Evolutionary conservation across 1,140 invertebrate genomes (phyloP).

Genomic region (Drosophila orosa): DNA sequence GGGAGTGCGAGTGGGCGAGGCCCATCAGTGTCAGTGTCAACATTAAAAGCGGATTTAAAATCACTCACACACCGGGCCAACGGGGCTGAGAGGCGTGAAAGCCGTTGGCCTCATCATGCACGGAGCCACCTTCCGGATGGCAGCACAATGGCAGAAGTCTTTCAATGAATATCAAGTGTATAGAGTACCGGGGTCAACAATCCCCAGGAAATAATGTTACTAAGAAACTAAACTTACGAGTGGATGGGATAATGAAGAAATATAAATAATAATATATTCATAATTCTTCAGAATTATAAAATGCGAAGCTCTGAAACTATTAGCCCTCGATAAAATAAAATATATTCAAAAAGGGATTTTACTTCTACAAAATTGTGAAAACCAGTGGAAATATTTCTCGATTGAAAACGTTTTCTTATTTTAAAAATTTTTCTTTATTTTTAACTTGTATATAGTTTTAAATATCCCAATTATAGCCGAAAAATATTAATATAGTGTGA

Average conservation of each 20-base stretch:
- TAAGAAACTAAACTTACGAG: neutral
- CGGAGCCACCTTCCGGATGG: neutral
- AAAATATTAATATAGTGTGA: neutral
- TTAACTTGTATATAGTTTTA: neutral
- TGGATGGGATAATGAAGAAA: no score
- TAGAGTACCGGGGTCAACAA: neutral
- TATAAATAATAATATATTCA: no score
- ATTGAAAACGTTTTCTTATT: neutral
- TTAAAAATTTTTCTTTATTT: neutral
- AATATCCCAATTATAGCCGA: no score
- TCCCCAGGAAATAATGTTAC: neutral
- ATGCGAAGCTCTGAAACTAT: no score
- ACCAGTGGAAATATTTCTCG: neutral
- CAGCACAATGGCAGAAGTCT: neutral
- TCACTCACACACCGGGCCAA: conserved; percentile 64
- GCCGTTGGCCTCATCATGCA: conserved; percentile 59
- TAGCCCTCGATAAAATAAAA: neutral
- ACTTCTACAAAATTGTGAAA: neutral
- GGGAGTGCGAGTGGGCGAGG: neutral
- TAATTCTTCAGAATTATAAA: no score
- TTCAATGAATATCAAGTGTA: neutral
- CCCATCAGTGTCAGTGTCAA: conserved; percentile 81
- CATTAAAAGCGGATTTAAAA: conserved; percentile 84
- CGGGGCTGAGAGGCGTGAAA: conserved; percentile 68
- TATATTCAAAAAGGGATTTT: neutral